These are phyloP conservation scores for Anoncus sp. DNA, from an alignment of 2,888 invertebrate species.

Conservation along the genomic window DNA sequence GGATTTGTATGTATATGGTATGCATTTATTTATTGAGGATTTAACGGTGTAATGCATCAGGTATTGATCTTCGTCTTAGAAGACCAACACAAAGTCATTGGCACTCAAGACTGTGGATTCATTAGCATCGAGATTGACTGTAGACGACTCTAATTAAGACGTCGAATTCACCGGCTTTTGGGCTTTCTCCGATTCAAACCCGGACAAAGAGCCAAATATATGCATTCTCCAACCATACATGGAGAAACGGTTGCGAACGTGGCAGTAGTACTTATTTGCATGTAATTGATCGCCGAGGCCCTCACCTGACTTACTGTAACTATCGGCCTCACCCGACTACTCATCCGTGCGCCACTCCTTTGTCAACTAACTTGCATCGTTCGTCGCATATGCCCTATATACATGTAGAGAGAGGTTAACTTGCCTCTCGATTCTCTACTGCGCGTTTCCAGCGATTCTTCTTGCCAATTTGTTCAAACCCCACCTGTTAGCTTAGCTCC, in stretches of 20 bases:
- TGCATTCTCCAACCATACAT: slow-evolving; percentile 43
- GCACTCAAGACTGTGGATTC: slow-evolving; percentile 72
- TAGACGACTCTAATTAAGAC: slow-evolving; percentile 82
- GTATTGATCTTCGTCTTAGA: slow-evolving; percentile 27
- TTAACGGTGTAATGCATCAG: background rate
- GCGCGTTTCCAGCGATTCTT: slow-evolving; percentile 28
- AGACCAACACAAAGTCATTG: slow-evolving; percentile 29
- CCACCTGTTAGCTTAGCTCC: slow-evolving; percentile 58
- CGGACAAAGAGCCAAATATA: slow-evolving; percentile 55
- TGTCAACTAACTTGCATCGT: slow-evolving; percentile 59
- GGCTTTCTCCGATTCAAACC: slow-evolving; percentile 60
- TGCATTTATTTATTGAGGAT: slow-evolving; percentile 2
- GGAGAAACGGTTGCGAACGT: slow-evolving; percentile 50
- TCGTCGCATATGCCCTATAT: slow-evolving; percentile 8
- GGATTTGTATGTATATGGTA: background rate
- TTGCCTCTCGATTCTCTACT: slow-evolving; percentile 25
- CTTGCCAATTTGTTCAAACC: slow-evolving; percentile 58
- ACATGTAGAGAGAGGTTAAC: slow-evolving; percentile 21
- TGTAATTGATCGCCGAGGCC: slow-evolving; percentile 75
- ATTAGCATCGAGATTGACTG: slow-evolving; percentile 83
- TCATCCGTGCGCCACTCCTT: slow-evolving; percentile 61
- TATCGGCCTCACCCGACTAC: slow-evolving; percentile 44
- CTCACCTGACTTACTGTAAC: slow-evolving; percentile 70
- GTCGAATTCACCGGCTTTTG: slow-evolving; percentile 78
- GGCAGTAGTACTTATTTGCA: slow-evolving; percentile 78